Evolutionary conservation across 2,797 vertebrate species (phyloP), one percentile per base, ranked within the genome.

Genomic region (Gadopsis bispinosus): DNA sequence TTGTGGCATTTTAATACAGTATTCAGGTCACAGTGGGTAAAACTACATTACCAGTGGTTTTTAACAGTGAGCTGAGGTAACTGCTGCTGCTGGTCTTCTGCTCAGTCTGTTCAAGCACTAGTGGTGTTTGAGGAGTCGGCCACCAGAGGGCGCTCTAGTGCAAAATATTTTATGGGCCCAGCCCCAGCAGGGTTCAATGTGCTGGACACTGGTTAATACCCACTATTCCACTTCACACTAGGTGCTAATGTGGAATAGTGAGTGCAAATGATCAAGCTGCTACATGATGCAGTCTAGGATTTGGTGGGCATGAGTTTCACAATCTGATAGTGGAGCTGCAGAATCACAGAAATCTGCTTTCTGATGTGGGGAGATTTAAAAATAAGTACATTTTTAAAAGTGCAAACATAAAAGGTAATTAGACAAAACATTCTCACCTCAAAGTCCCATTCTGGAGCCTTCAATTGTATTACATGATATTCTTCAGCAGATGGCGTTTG

Each of bases 71-170:
- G 6, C 31, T 1, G 2, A 51, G 20, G 17, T 22, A n/a, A n/a
- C 39, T 47, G 17, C 7, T 0, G 1, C 6, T 0, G 1, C 6
- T 75, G 43, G 59, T 43, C 16, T 51, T 60, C 53, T 51, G 22
- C 29, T 39, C 58, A 5, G 3, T 62, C n/a, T n/a, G 8, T 37
- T 7, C 5, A 2, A 39, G 31, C 10, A 37, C 39, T 5, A 3
- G 12, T 58, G 37, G 5, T 26, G 31, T 45, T 60, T 22, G 17
- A 10, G 1, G 4, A 12, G 31, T 13, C 4, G 16, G 3, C 74
- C 90, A 84, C 78, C 64, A 83, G 90, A 60, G 37, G 80, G 74
- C 2, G 69, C 31, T 31, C 8, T 54, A 19, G 16, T 66, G 12
- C 47, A 72, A 26, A 74, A 10, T 4, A 37, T 29, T 14, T 20